Evolutionary conservation across 37 sponge, comb jelly and placozoan species (phyloP), one percentile per base, ranked within the genome.

Genomic region (Lycopodina hypogea): DNA sequence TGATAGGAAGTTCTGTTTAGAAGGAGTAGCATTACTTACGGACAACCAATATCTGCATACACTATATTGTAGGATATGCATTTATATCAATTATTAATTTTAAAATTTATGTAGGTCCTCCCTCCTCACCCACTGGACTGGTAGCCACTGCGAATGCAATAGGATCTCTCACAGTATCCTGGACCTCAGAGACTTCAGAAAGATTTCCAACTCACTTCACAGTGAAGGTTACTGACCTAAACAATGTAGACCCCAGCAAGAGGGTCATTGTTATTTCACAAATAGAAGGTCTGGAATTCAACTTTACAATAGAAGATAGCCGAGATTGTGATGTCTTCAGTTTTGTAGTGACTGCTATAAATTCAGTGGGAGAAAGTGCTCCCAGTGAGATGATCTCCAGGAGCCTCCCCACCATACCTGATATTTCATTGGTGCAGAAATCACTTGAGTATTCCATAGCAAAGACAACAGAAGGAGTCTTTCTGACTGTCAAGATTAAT

Each of bases 391-490:
- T 60, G 24, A 60, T 60, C 61, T 26, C 23, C 8, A 17, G 61
- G 61, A 60, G 61, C 23, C 61, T 60, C 61, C 61, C 61, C 61
- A 26, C 61, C 19, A 26, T 60, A 60, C 61, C 61, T 60, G 61
- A 60, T 28, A 60, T 60, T 7, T 60, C 61, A 7, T 6, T 22
- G 6, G 4, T 60, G 61, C 26, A 60, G 61, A 28, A 60, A 11
- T 60, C 61, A 60, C 61, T 60, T 28, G 26, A 60, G 4, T 28
- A 60, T 60, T 60, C 23, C 24, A 23, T 60, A 60, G 61, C 23
- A 26, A 60, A 60, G 23, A 17, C 11, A 26, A 28, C 53, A 52
- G 53, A 52, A 52, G 61, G 11, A 60, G 61, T 17, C 23, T 26
- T 6, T 22, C 23, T 60, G 61, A 60, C 26, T 60, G 61, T 60